Percentiles rank a stretch among this genome's conserved stretches.
These are phyloP conservation scores for Cotesia chilonis DNA, from an alignment of 1,140 invertebrate genomes.

Conservation along the genomic window DNA sequence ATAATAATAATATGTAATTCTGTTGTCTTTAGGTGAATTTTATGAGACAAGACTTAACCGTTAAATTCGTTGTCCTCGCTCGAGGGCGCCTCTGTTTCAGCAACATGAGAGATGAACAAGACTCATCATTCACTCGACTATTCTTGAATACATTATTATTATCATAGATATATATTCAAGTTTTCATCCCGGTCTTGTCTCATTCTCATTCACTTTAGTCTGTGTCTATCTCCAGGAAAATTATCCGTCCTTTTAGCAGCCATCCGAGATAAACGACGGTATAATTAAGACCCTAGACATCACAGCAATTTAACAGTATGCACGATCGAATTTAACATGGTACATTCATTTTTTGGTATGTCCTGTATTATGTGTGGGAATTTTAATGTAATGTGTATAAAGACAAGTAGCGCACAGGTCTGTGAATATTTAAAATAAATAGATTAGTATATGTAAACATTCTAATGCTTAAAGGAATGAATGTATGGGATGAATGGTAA, in stretches of 20 bases:
- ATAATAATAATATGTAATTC: slow-evolving; percentile 11
- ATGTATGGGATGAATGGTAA: neutral
- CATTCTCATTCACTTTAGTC: neutral
- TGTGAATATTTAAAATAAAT: too few relatives aligned
- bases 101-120: neutral
- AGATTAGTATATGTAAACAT: neutral
- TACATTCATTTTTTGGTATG: too few relatives aligned
- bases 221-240: slow-evolving; percentile 42
- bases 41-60: slow-evolving; percentile 17
- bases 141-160: neutral
- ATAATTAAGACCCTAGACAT: slow-evolving; percentile 41
- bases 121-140: neutral
- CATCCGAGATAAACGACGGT: slow-evolving; percentile 47
- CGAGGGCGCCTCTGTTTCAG: slow-evolving; percentile 9
- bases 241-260: slow-evolving; percentile 35
- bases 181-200: slow-evolving; percentile 17
- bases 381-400: too few relatives aligned
- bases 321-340: slow-evolving; percentile 20
- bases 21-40: slow-evolving; percentile 29
- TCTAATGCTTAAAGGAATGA: neutral
- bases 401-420: too few relatives aligned
- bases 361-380: too few relatives aligned
- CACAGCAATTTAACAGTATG: slow-evolving; percentile 21
- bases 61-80: slow-evolving; percentile 32
- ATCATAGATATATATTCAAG: neutral